Base-by-base conservation (phyloP, 1,140 invertebrate species). In the Sycophaga agraensis region DNA sequence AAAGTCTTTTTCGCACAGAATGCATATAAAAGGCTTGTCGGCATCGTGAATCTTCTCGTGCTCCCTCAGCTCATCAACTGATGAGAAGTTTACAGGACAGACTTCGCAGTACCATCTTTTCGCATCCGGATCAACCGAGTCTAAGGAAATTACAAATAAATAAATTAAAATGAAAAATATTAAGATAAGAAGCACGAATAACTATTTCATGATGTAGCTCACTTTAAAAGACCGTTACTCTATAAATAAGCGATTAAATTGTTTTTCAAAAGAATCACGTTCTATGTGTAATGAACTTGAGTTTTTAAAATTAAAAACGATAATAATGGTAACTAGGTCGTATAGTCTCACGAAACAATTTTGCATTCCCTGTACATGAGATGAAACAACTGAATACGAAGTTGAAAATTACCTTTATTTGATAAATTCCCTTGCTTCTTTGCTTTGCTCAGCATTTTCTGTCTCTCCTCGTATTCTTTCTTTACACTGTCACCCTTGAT, bases 1-100 rank as follows among this genome's bases (percentile, higher is more conserved):
- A 51, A 83, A 82, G 63, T 75, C 73, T 60, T 81, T 78, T 53
- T 80, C 74, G 57, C 82, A 83, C 0, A 83, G 48, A 51, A 82
- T 67, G 56, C 82, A 83, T 35, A 77, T 60, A 58, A 67, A 82
- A 4, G 78, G 78, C 40, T 79, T 78, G 16, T 77, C 74, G 4
- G 65, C 66, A n/a, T 79, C 73, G 31, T 82, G 79, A 7, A 45
- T 68, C 2, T 60, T 49, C 56, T 80, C 77, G 39, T 81, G 78
- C 6, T 79, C 70, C 31, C 74, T 77, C 5, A 81, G 54, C 37
- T 67, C 69, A 5, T 79, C 76, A 6, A 74, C 61, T 0, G 76
- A 73, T 0, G 66, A 66, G 31, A 79, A 82, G 56, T 66, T 72
- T 31, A 75, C 62, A 0, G 76, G 73, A 49, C 80, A 82, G n/a